Base-by-base conservation (phyloP, 1,140 invertebrate species). In the Neodiprion virginianus region DNA sequence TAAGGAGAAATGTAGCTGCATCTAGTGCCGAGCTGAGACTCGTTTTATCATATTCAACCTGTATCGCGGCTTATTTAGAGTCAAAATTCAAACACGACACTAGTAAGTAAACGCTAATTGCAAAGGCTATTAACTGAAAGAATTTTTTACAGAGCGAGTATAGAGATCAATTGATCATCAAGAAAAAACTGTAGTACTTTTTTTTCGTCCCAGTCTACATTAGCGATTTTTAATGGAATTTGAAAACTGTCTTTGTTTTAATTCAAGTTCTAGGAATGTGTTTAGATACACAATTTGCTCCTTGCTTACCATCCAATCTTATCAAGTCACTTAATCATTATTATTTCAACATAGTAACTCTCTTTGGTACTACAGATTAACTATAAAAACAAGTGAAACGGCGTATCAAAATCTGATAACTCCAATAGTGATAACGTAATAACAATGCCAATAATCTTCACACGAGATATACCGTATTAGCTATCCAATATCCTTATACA, bases 401-500 rank as follows among this genome's bases (percentile, higher is more conserved):
- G 73, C 76, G 72, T 76, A 74, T 61, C 79, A 79, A 79, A 81
- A 74, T 83, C 80, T 80, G 75, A 76, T 74, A 79, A 77, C 81
- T 81, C 75, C 72, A 72, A 79, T 69, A 53, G 74, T 61, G 72
- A 61, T 69, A 70, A 76, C 71, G 77, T 40, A 40, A 40, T 40
- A 75, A 17, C 21, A 71, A 71, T 71, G n/a, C 53, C n/a, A 61
- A 61, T 61, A 61, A 61, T 61, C 53, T 61, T 61, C 53, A 4
- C 4, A 61, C 53, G 53, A 61, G 28, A 12, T 17, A 61, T 17
- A 61, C 53, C 11, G 53, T 61, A 61, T 17, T 61, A 12, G 53
- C n/a, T 61, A 61, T 61, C 53, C 4, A 69, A 75, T 76, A 47
- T 75, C 50, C 49, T 69, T 90, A 94, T 78, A 94, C 92, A 84